phyloP scores from a whole-genome alignment of 2,888 invertebrate genomes.

The Conomelus anceps region DNA sequence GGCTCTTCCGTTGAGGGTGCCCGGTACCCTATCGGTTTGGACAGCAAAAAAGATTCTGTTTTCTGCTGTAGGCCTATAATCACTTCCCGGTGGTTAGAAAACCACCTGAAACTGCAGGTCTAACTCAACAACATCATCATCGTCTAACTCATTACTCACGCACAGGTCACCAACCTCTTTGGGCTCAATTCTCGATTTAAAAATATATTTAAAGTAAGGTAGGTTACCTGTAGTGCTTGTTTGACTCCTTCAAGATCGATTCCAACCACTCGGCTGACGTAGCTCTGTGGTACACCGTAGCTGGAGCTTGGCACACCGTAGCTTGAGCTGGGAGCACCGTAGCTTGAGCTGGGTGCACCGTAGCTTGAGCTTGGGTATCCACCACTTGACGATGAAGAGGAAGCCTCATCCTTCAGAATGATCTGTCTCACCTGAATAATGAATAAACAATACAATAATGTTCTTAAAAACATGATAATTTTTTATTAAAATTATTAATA shows the following conservation, averaged over 20 bases:
- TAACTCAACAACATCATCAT: too few species aligned
- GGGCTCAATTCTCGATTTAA: too few species aligned
- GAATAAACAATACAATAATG: background rate
- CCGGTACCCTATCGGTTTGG: too few species aligned
- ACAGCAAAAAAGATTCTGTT: too few species aligned
- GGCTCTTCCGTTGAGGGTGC: too few species aligned
- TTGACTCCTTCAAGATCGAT: conserved; percentile 79
- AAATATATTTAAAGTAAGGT: too few species aligned
- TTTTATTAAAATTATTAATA: background rate
- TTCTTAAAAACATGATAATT: background rate
- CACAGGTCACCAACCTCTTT: too few species aligned
- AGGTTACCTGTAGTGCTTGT: conserved; percentile 72
- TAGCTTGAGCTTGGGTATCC: conserved; percentile 47
- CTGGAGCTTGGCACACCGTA: conserved; percentile 41
- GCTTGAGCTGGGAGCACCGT: conserved; percentile 34
- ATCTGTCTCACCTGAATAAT: conserved; percentile 68
- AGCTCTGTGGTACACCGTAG: conserved; percentile 46
- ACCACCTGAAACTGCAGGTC: too few species aligned
- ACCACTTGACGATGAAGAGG: conserved; percentile 40
- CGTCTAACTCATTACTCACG: too few species aligned
- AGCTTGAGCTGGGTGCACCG: conserved; percentile 32
- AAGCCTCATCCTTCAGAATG: conserved; percentile 67
- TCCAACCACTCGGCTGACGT: conserved; percentile 66
- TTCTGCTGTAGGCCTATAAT: too few species aligned
- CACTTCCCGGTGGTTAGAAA: too few species aligned